Conservation (phyloP, 2,113 vertebrate genomes). For the Ginglymostoma cirratum region DNA sequence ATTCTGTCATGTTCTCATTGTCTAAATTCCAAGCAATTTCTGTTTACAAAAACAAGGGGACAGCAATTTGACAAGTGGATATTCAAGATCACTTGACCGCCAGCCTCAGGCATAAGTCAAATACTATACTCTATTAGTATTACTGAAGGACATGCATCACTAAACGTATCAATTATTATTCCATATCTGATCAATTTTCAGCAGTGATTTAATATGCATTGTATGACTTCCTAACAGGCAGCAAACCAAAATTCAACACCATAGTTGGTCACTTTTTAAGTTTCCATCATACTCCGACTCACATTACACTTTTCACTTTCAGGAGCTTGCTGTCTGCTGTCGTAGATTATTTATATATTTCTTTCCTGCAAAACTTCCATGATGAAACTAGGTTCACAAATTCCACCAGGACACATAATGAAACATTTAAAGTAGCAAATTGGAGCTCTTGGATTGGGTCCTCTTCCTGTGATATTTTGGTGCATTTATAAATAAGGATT, state of each 20-base stretch:
- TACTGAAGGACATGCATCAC: neutral
- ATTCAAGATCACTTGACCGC: slow-evolving; percentile 44
- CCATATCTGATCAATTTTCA: neutral
- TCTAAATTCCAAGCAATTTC: slow-evolving; percentile 35
- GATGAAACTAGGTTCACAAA: neutral
- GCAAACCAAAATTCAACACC: neutral
- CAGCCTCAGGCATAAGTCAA: slow-evolving; percentile 31
- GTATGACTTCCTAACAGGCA: neutral
- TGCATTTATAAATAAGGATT: neutral
- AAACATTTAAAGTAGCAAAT: neutral
- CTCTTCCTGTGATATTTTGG: neutral
- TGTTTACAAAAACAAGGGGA: slow-evolving; percentile 48
- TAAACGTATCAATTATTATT: neutral
- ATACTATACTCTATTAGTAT: neutral
- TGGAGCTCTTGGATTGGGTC: neutral
- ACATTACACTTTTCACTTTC: neutral
- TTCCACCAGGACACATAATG: neutral
- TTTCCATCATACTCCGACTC: neutral
- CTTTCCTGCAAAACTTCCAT: neutral
- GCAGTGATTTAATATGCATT: neutral
- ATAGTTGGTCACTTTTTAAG: neutral
- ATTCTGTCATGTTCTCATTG: slow-evolving; percentile 41
- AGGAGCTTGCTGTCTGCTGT: neutral
- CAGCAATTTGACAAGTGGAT: slow-evolving; percentile 48
- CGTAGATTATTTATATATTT: neutral